Evolutionary conservation across 2,888 invertebrate genomes (phyloP).

Genomic region (Synanthedon formicaeformis): DNA sequence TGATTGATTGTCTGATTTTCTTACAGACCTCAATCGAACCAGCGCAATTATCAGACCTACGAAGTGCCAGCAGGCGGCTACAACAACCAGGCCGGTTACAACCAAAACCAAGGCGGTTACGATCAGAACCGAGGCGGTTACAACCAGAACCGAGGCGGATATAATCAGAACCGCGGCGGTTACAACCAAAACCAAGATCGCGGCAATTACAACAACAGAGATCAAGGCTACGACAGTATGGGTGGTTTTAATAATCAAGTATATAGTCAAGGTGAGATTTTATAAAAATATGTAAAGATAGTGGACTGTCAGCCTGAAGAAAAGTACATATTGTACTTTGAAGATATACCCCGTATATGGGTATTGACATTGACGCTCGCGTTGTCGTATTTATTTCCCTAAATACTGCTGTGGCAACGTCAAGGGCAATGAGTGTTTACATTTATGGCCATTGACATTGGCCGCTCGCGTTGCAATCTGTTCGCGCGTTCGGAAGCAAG

Average conservation of each 20-base stretch:
- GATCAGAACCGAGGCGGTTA: slow-evolving; percentile 3
- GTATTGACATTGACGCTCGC: too few relatives aligned
- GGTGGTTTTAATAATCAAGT: slow-evolving; percentile 7
- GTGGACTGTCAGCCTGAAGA: too few relatives aligned
- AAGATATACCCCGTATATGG: too few relatives aligned
- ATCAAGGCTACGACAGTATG: slow-evolving; percentile 7
- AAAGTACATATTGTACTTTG: too few relatives aligned
- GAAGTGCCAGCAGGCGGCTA: slow-evolving; percentile 51
- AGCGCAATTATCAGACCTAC: slow-evolving; percentile 42
- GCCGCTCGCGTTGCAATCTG: too few relatives aligned
- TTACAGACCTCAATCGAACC: slow-evolving; percentile 38
- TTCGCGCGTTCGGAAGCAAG: too few relatives aligned
- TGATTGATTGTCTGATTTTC: neutral
- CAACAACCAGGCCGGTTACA: slow-evolving; percentile 12
- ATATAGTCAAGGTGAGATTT: slow-evolving; percentile 2
- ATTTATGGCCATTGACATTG: too few relatives aligned
- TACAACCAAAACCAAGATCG: slow-evolving; percentile 11
- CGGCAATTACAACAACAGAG: slow-evolving; percentile 12
- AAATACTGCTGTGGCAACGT: too few relatives aligned
- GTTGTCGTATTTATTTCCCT: too few relatives aligned
- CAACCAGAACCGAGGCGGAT: slow-evolving; percentile 10
- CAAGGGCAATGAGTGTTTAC: too few relatives aligned
- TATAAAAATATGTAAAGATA: too few relatives aligned
- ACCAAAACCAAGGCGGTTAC: slow-evolving; percentile 3
- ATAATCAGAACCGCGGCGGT: slow-evolving; percentile 11